These are phyloP conservation scores for Apistogramma diplotaenia DNA, from an alignment of 2,113 vertebrate species.

Conservation along the genomic window DNA sequence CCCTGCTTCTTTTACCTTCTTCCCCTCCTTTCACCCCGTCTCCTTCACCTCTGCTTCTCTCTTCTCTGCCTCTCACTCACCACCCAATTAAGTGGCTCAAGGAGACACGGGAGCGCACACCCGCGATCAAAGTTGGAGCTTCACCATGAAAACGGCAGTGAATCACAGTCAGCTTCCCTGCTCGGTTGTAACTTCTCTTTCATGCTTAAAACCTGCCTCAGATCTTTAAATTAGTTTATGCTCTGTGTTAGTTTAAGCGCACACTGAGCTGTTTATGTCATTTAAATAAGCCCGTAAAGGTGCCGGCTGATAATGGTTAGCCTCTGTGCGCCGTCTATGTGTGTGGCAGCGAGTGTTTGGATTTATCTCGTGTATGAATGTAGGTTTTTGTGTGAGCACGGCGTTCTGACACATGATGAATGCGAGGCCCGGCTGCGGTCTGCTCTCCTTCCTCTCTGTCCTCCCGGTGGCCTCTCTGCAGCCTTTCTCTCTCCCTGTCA, in stretches of 20 bases:
- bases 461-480: slow-evolving; percentile 57
- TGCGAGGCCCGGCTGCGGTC: slow-evolving; percentile 42
- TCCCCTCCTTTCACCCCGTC: neutral
- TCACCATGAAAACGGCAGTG: neutral
- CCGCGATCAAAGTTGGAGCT: neutral
- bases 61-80: slow-evolving; percentile 6
- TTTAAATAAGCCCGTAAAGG: slow-evolving; percentile 28
- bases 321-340: neutral
- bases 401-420: slow-evolving; percentile 65
- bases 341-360: neutral
- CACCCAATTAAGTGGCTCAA: no score
- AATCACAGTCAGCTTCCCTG: neutral
- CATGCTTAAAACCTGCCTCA: neutral
- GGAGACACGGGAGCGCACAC: neutral
- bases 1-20: neutral
- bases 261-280: slow-evolving; percentile 31
- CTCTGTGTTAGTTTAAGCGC: neutral
- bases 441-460: slow-evolving; percentile 44
- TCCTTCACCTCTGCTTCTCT: neutral
- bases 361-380: slow-evolving; percentile 26
- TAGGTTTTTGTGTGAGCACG: slow-evolving; percentile 40
- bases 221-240: slow-evolving; percentile 1
- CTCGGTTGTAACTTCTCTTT: neutral
- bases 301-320: slow-evolving; percentile 16
- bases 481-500: neutral